Base-by-base conservation (phyloP, 2,113 vertebrate species). In the Sinocyclocheilus maitianheensis region DNA sequence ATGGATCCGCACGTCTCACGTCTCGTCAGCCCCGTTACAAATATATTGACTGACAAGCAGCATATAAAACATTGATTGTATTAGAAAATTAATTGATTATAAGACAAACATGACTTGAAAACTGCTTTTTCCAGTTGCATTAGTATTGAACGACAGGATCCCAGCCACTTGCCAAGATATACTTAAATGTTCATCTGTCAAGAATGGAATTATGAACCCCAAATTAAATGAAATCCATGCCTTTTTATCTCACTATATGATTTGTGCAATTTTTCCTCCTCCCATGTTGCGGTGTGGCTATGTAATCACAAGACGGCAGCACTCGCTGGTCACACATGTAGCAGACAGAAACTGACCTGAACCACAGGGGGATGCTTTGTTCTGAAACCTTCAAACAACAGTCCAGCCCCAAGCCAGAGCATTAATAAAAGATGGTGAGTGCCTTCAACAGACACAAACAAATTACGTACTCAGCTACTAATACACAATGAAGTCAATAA, bases 261-360 rank as follows among this genome's bases (percentile, higher is more conserved):
- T 74, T 6, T 77, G 16, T 87, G 67, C 46, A 53, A 62, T 48
- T 82, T 62, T 30, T 65, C 72, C 14, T 74, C 13, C 12, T 86
- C 24, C 11, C 51, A 69, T 26, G n/a, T 34, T 86, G 81, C 76
- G 80, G 46, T 75, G 34, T 20, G 76, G 22, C 67, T 51, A 18
- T 58, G 3, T 46, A n/a, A 88, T 84, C 87, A 84, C 58, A 53
- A 71, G 84, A 80, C 67, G 58, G 87, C 87, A 88, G 84, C 67
- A 67, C 75, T 80, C 14, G 34, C 22, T 10, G 26, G 37, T 46
- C 71, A 85, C 1, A 86, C 80, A 84, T 1, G 2, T 43, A 75
- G 30, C 11, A 84, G 26, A 46, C 22, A 40, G 51, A 53, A 37
- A 22, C 63, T 13, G 20, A 63, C 51, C 60, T 53, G 62, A 82